A percentile compares a stretch with the other conserved stretches of the same genome.
Conservation (phyloP, 1,140 invertebrate species). For the Ceratosolen solmsi region DNA sequence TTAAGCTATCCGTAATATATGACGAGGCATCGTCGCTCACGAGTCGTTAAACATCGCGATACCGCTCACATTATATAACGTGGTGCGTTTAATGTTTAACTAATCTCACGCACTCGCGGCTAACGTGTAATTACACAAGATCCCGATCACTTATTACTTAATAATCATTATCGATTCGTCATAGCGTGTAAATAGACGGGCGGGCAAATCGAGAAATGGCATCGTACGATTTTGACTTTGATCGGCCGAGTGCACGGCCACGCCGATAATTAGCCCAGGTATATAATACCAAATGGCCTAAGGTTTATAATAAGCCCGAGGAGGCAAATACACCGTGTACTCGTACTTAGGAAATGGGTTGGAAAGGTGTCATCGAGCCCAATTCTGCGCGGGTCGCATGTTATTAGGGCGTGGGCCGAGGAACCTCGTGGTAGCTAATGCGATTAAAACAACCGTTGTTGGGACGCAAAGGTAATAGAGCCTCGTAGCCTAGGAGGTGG, state of each 20-base stretch:
- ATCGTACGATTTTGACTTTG: background rate
- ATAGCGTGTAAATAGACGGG: background rate
- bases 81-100: too few species aligned
- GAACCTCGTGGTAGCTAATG: constrained; percentile 9
- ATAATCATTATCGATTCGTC: background rate
- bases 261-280: background rate
- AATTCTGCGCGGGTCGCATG: background rate
- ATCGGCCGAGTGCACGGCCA: background rate
- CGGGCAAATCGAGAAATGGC: background rate
- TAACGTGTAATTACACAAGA: background rate
- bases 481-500: background rate
- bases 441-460: constrained; percentile 42
- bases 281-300: too few species aligned
- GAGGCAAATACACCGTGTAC: background rate
- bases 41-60: too few species aligned
- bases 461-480: background rate
- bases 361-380: background rate
- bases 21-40: too few species aligned
- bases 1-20: too few species aligned
- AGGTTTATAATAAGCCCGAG: background rate
- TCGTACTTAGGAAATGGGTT: background rate
- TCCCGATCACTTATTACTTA: background rate
- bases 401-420: background rate
- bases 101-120: too few species aligned
- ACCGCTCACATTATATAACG: too few species aligned